A percentile compares a stretch with the other conserved stretches of the same genome.
phyloP scores from a whole-genome alignment of 2,113 vertebrate genomes.

The Stegastes partitus region DNA sequence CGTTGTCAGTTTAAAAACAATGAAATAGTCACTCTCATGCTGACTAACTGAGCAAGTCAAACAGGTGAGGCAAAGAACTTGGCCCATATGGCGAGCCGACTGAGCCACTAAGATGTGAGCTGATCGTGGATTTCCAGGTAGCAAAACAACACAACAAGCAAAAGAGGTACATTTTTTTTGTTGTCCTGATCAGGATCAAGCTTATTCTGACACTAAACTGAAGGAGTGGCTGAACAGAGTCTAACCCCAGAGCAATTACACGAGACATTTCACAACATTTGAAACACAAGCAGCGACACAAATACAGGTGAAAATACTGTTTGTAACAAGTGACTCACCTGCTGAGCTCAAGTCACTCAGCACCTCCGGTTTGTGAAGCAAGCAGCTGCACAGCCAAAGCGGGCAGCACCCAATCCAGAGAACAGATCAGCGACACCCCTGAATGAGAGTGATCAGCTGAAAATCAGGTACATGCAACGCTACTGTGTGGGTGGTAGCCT shows the following conservation, averaged over 20 bases:
- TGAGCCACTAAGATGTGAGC: slow-evolving; percentile 18
- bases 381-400: slow-evolving; percentile 41
- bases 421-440: slow-evolving; percentile 31
- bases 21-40: slow-evolving; percentile 35
- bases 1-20: slow-evolving; percentile 47
- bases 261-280: neutral
- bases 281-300: neutral
- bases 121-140: slow-evolving; percentile 14
- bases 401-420: slow-evolving; percentile 33
- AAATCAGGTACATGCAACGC: slow-evolving; percentile 30
- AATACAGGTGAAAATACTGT: neutral
- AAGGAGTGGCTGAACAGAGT: neutral
- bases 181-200: neutral
- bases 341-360: slow-evolving; percentile 50
- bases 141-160: neutral
- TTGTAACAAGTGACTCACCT: slow-evolving; percentile 66
- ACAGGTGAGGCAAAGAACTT: slow-evolving; percentile 81
- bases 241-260: neutral
- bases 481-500: slow-evolving; percentile 14
- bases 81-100: slow-evolving; percentile 31
- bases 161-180: neutral
- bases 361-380: slow-evolving; percentile 33
- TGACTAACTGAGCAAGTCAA: slow-evolving; percentile 82
- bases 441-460: slow-evolving; percentile 22
- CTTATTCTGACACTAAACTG: neutral